A percentile compares a stretch with the other conserved stretches of the same genome.
Evolutionary conservation across 2,888 invertebrate genomes (phyloP).

Genomic region (Entomobrya proxima): DNA sequence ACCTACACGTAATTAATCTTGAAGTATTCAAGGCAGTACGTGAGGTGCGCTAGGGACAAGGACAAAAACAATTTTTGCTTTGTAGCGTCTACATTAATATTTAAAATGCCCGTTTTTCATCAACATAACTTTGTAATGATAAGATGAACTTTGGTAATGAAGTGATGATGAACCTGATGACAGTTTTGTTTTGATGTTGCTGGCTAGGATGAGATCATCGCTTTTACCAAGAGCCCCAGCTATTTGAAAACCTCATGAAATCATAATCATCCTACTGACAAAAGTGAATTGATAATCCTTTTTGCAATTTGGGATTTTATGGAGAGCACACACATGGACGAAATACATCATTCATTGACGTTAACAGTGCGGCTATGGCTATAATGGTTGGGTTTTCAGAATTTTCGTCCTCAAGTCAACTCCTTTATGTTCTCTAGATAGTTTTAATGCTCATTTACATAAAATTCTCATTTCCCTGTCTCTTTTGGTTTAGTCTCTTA

Average conservation of each 20-base stretch:
- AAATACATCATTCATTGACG: no score
- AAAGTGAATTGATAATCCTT: background rate
- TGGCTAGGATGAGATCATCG: conserved; percentile 24
- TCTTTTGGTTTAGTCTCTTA: background rate
- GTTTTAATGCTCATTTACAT: conserved; percentile 55
- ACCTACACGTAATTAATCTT: no score
- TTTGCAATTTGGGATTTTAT: no score
- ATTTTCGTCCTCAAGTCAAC: no score
- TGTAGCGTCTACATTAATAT: background rate
- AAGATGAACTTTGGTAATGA: background rate
- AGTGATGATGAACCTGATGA: background rate
- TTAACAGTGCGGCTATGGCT: no score
- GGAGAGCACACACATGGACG: no score
- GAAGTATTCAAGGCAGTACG: no score
- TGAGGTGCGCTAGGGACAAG: no score
- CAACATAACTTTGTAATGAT: background rate
- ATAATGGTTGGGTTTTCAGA: background rate
- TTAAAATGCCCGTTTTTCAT: background rate
- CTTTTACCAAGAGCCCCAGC: no score
- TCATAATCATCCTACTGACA: background rate
- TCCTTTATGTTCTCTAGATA: no score
- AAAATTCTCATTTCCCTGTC: conserved; percentile 18
- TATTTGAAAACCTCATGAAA: background rate
- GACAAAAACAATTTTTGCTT: no score
- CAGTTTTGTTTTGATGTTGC: background rate